These are phyloP conservation scores for Rhipidura dahli DNA, from an alignment of 2,113 vertebrate genomes.

Conservation along the genomic window DNA sequence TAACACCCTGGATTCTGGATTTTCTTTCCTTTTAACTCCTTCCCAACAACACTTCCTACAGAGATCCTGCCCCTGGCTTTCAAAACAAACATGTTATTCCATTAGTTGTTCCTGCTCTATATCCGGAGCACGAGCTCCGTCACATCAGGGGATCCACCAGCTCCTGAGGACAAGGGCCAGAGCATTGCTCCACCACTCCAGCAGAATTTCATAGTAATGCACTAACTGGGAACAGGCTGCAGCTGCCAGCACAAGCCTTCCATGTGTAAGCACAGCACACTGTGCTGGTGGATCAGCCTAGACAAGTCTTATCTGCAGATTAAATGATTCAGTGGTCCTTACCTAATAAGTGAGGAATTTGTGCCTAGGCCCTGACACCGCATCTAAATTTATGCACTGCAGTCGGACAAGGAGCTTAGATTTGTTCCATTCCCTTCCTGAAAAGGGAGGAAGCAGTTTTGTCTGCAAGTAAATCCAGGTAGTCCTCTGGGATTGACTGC, in stretches of 20 bases:
- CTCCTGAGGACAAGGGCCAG: not conserved
- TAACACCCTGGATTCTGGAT: not conserved
- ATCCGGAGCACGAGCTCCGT: accelerated
- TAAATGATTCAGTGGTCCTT: conserved; percentile 60
- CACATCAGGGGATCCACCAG: not conserved
- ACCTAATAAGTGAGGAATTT: conserved; percentile 56
- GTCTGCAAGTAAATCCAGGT: not conserved
- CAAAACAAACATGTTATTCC: not conserved
- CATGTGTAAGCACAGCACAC: not conserved
- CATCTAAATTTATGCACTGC: conserved; percentile 17
- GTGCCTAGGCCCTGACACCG: conserved; percentile 22
- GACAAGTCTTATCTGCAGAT: conserved; percentile 51
- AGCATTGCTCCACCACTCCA: accelerated
- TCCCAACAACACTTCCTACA: not conserved
- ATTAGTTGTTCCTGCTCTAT: not conserved
- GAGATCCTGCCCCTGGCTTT: not conserved
- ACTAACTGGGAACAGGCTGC: not conserved
- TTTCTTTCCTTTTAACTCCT: conserved; percentile 3
- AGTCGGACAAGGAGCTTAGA: not conserved
- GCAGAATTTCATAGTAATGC: not conserved
- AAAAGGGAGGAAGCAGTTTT: conserved; percentile 8
- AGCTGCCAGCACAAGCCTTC: not conserved
- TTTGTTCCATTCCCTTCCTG: conserved; percentile 2
- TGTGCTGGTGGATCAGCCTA: conserved; percentile 17
- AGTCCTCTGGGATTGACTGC: not conserved